Conservation (phyloP, 2,113 vertebrate genomes). For the Scytalopus superciliaris region DNA sequence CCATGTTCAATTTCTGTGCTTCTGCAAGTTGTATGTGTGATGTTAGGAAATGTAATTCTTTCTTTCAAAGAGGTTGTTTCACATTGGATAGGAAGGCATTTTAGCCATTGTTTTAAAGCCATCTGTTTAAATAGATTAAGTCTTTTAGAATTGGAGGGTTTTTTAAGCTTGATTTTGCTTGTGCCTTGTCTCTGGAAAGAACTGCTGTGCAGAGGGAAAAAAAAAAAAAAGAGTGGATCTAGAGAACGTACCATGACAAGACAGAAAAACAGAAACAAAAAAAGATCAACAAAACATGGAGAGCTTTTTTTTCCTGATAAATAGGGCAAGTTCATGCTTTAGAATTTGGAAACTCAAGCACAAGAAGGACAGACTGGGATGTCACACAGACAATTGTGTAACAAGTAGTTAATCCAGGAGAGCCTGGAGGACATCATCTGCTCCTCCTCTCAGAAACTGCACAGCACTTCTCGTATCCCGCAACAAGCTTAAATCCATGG, state of each 20-base stretch:
- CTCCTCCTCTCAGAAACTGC: background rate
- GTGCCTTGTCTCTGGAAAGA: background rate
- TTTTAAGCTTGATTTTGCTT: background rate
- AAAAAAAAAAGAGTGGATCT: background rate
- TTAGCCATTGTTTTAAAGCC: background rate
- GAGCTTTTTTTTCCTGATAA: background rate
- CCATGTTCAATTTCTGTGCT: background rate
- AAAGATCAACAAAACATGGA: background rate
- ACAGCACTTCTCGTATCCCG: background rate
- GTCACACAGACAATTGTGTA: background rate
- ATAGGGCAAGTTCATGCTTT: background rate
- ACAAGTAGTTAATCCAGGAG: background rate
- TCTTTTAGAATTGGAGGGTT: background rate
- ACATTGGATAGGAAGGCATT: background rate
- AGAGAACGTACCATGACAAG: background rate
- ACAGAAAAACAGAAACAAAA: background rate
- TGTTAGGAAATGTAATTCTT: background rate
- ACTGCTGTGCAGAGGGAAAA: background rate
- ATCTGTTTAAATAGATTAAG: background rate
- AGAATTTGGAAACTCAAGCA: background rate
- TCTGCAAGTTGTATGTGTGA: background rate
- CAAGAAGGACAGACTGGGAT: background rate
- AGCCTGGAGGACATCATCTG: background rate
- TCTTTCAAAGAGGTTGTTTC: background rate
- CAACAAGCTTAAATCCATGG: constrained; percentile 20